Base-by-base conservation (phyloP, 2,113 vertebrate species). In the Jacana jacana region DNA sequence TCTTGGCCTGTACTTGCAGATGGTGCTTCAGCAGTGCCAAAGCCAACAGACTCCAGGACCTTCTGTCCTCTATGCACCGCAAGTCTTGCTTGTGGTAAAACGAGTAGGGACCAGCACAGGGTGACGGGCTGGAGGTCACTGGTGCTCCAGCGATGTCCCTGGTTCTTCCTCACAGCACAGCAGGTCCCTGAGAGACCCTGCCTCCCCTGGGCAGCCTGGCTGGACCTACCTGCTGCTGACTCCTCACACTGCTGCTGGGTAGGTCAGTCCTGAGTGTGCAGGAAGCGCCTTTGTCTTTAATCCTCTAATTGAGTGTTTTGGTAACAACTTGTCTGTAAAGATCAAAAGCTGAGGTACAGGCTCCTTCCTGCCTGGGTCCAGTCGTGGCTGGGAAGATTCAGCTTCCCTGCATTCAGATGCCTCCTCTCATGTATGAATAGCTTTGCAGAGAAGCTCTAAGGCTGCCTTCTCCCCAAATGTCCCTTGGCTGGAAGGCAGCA, bases 311-410 rank as follows among this genome's bases (percentile, higher is more conserved):
- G 73, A 33, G 49, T 61, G 75, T 48, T 85, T 76, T 25, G 35
- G 89, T 82, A 93, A 60, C 2, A 2, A 82, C 87, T 85, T 88
- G n/a, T 40, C 48, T 69, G 10, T 85, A 52, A 44, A 81, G 87
- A 95, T 92, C 54, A 95, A 96, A 95, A 85, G 81, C 70, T 0
- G 13, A 85, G 71, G 71, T 72, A 66, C 55, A 55, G 58, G 71
- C 76, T 93, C 11, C 72, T 83, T 96, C 89, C 87, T 95, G 87
- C 91, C 89, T 70, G 22, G 2, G 78, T 55, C n/a, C 83, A 86
- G 48, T 19, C 23, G 1, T 4, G 7, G 28, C 5, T 87, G 66
- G 65, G 78, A 64, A 37, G 57, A 61, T 76, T 61, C 73, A 88
- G 37, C 78, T 69, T 71, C 37, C 8, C 83, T 63, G 31, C 1